Evolutionary conservation across 2,797 vertebrate genomes (phyloP).

Genomic region (Microctenopoma steveboyesi): DNA sequence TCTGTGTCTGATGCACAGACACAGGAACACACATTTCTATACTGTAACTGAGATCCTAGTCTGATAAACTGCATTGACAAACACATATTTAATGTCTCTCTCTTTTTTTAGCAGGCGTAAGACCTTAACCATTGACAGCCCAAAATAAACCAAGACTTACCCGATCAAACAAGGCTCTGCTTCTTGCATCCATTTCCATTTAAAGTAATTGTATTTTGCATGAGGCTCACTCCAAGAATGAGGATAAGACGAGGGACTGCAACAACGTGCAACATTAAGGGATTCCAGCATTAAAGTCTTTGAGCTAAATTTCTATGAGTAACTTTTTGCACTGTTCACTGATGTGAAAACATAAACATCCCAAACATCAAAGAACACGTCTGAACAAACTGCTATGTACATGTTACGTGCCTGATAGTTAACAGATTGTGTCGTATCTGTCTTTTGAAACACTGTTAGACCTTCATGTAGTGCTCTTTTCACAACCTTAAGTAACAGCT

Average conservation of each 20-base stretch:
- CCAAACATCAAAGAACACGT: neutral
- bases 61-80: slow-evolving; percentile 1
- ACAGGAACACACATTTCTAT: slow-evolving; percentile 2
- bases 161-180: slow-evolving; percentile 81
- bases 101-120: slow-evolving; percentile 82
- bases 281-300: slow-evolving; percentile 73
- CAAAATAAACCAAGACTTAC: slow-evolving; percentile 60
- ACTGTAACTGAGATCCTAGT: neutral
- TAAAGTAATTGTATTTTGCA: slow-evolving; percentile 60
- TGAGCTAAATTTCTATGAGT: slow-evolving; percentile 69
- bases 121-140: slow-evolving; percentile 71
- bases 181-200: slow-evolving; percentile 73
- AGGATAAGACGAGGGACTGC: slow-evolving; percentile 10
- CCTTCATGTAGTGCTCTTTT: neutral
- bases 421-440: slow-evolving; percentile 1
- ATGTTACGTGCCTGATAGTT: slow-evolving; percentile 16
- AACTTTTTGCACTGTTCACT: slow-evolving; percentile 82
- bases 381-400: neutral
- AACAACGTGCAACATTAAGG: slow-evolving; percentile 13
- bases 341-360: slow-evolving; percentile 38
- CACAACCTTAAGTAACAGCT: neutral
- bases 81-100: slow-evolving; percentile 28
- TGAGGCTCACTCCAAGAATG: slow-evolving; percentile 13
- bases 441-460: slow-evolving; percentile 8
- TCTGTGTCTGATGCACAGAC: neutral